Base-by-base conservation (phyloP, 2,113 vertebrate genomes). In the Coryphaenoides rupestris region DNA sequence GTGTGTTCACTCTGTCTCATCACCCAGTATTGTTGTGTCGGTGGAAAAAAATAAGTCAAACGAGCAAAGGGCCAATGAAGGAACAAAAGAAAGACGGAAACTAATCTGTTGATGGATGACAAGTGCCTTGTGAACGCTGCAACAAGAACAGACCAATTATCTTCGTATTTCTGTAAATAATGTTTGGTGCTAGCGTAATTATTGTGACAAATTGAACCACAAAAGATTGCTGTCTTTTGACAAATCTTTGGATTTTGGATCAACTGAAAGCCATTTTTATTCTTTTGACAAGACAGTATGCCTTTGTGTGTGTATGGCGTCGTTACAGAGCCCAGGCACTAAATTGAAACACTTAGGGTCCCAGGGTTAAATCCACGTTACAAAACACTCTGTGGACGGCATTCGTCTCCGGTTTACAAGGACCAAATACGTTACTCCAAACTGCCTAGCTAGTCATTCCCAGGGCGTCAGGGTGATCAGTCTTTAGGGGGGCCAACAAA, bases 61-160 rank as follows among this genome's bases (percentile, higher is more conserved):
- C 76, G 65, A 75, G 68, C 71, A 53, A 77, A 80, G 65, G 58
- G 65, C 65, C 21, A 62, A 70, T 69, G 60, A 78, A 89, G 78
- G 63, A 73, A 86, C 73, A 70, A 50, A 15, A 49, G 57, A 72
- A 74, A 53, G 65, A 76, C 19, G 68, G 52, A 23, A 71, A 46
- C 67, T 73, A 66, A 74, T 69, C 67, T 85, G 86, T 81, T 85
- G 78, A 86, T 81, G 82, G 88, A 90, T 85, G 89, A 92, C 83
- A 98, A 98, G 96, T 99, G 96, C 96, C 96, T 98, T 92, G 94
- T 90, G 90, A 96, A 95, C 92, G 89, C 90, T 93, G 93, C 89
- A 89, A 90, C 91, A 89, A 89, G 90, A 93, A 86, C 87, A 91
- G 88, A 93, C 88, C 78, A 88, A 83, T 90, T 89, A 90, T 91